A percentile compares a stretch with the other conserved stretches of the same genome.
These are phyloP conservation scores for Drosophila varians DNA, from an alignment of 1,140 invertebrate species.

Conservation along the genomic window DNA sequence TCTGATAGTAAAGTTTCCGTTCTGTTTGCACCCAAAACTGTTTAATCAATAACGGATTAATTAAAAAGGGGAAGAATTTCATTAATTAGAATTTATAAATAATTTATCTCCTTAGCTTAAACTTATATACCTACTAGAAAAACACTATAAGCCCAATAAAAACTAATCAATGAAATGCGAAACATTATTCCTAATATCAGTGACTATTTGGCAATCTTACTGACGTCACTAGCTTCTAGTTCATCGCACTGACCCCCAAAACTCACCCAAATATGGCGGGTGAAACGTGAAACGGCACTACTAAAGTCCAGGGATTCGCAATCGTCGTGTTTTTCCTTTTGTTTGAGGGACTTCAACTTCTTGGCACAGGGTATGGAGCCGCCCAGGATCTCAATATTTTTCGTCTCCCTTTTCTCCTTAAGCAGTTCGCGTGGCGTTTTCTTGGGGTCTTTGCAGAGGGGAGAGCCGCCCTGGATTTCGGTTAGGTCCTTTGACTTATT, in stretches of 20 bases:
- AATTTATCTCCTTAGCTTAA: too few species aligned
- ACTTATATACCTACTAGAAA: too few species aligned
- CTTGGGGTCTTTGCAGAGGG: background rate
- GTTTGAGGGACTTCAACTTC: background rate
- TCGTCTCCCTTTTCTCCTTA: slow-evolving; percentile 1
- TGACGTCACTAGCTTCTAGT: background rate
- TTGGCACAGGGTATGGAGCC: slow-evolving; percentile 12
- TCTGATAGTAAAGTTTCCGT: slow-evolving; percentile 24
- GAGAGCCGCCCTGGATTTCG: slow-evolving; percentile 18
- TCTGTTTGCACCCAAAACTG: slow-evolving; percentile 14
- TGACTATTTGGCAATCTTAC: too few species aligned
- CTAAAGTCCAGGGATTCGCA: background rate
- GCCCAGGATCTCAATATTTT: slow-evolving; percentile 16
- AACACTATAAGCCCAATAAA: too few species aligned
- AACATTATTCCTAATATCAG: too few species aligned
- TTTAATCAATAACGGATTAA: background rate
- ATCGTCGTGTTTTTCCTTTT: slow-evolving; percentile 1
- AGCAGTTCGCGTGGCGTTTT: slow-evolving; percentile 12
- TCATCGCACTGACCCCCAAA: background rate
- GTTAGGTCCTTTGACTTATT: slow-evolving; percentile 12
- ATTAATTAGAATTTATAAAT: too few species aligned
- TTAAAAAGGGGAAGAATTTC: too few species aligned
- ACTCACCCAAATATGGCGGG: slow-evolving; percentile 25
- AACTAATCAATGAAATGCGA: too few species aligned
- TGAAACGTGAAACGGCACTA: background rate